Base-by-base conservation (phyloP, 2,888 invertebrate genomes). In the Hypomecis atomaria region DNA sequence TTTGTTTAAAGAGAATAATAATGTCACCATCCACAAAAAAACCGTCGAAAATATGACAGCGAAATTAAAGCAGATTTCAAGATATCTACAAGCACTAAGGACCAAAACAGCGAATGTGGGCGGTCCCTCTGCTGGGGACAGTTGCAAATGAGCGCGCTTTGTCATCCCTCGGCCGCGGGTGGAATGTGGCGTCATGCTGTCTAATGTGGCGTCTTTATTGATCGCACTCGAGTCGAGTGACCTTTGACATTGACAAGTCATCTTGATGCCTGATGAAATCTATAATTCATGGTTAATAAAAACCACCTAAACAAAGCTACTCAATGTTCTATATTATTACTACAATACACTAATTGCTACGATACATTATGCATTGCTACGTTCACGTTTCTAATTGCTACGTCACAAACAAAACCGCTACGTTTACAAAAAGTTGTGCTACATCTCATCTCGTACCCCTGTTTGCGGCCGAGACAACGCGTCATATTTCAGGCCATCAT, bases 141-240 rank as follows among this genome's bases (percentile, higher is more conserved):
- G 69, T 71, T 69, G 67, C 69, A 71, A 71, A 71, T 71, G 66
- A 66, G 58, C 0, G 10, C 49, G 80, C 78, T 87, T 87, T 87
- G 85, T 87, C 86, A 86, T 71, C 72, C 68, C 66, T 71, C 56
- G 60, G 36, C 58, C 50, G 64, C 65, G 66, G 64, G 67, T 49
- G 55, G 48, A 45, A 68, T 37, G 50, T 33, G 54, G 37, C 71
- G 13, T 13, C 45, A 52, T 48, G 23, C 10, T 10, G 59, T 47
- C 13, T 61, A 49, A 61, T 57, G 57, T 54, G 11, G 48, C 40
- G 40, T 40, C 56, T 58, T 62, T 65, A 47, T 67, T 54, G 69
- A 57, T 48, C 49, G 5, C 34, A 42, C 49, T 50, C 37, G 49
- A 38, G 4, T 50, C 37, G 49, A 38, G 4, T n/a, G 10, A 42